These are phyloP conservation scores for Saccostrea cuccullata DNA, from an alignment of 1,140 invertebrate genomes.

Conservation along the genomic window DNA sequence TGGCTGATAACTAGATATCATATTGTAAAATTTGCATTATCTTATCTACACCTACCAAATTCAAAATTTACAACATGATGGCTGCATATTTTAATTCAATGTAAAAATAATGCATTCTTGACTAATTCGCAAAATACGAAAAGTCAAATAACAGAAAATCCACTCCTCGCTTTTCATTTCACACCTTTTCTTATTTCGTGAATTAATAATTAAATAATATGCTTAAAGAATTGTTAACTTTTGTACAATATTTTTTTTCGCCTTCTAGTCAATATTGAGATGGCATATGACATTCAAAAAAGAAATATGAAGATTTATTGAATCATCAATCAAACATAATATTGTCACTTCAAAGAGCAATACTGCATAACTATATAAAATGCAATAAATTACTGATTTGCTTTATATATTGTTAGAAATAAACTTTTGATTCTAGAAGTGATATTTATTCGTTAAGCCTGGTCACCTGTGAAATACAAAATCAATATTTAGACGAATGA, in stretches of 20 bases:
- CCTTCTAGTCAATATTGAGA: neutral
- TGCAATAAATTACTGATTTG: neutral
- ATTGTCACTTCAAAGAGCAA: neutral
- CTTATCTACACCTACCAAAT: too few species aligned
- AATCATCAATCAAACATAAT: neutral
- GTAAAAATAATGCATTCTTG: too few species aligned
- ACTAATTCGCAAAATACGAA: too few species aligned
- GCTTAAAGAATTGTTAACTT: too few species aligned
- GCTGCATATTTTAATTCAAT: too few species aligned
- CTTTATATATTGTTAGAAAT: neutral
- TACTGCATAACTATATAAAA: neutral
- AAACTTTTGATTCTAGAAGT: neutral
- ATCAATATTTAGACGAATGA: neutral
- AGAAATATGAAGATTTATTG: neutral
- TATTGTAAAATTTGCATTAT: too few species aligned
- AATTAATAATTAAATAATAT: too few species aligned
- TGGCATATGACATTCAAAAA: neutral
- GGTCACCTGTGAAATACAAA: neutral
- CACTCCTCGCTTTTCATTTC: too few species aligned
- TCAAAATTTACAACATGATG: too few species aligned
- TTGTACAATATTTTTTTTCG: neutral
- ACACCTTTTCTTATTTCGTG: too few species aligned
- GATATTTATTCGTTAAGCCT: neutral
- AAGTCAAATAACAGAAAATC: too few species aligned
- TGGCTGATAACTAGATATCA: too few species aligned